A percentile compares a stretch with the other conserved stretches of the same genome.
These are phyloP conservation scores for Trichoplusia ni DNA, from an alignment of 1,140 invertebrate species.

Conservation along the genomic window DNA sequence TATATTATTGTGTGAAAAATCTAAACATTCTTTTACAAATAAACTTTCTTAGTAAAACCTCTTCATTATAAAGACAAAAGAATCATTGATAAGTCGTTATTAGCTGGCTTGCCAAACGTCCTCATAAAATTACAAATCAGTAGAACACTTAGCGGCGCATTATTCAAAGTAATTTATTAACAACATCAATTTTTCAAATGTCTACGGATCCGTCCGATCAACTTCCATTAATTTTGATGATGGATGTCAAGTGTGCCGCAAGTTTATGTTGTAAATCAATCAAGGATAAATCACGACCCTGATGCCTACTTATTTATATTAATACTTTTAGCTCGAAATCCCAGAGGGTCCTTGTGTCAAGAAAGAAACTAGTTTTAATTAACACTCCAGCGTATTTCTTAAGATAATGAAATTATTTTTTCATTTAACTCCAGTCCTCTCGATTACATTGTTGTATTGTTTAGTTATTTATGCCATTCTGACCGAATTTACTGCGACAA, in stretches of 20 bases:
- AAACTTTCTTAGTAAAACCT: too few species aligned
- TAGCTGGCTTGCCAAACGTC: background rate
- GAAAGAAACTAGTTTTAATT: conserved; percentile 11
- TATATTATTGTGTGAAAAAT: too few species aligned
- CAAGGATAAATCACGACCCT: conserved; percentile 34
- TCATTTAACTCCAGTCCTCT: background rate
- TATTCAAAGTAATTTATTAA: conserved; percentile 42
- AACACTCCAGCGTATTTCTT: conserved; percentile 1
- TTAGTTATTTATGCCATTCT: background rate
- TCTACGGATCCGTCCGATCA: conserved; percentile 35
- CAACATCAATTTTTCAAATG: conserved; percentile 45
- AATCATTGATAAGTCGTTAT: too few species aligned
- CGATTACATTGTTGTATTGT: background rate
- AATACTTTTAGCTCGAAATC: conserved; percentile 1
- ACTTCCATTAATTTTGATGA: conserved; percentile 48
- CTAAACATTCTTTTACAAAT: too few species aligned
- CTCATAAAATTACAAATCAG: background rate
- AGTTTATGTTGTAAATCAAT: conserved; percentile 50
- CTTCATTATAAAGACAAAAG: too few species aligned
- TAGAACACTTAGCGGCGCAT: conserved; percentile 11
- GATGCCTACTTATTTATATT: conserved; percentile 29
- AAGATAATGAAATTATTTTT: background rate
- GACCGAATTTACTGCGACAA: background rate
- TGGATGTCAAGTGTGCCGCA: conserved; percentile 45
- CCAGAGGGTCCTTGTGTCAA: background rate